Conservation (phyloP, 2,797 vertebrate species). For the Thalassophryne amazonica region DNA sequence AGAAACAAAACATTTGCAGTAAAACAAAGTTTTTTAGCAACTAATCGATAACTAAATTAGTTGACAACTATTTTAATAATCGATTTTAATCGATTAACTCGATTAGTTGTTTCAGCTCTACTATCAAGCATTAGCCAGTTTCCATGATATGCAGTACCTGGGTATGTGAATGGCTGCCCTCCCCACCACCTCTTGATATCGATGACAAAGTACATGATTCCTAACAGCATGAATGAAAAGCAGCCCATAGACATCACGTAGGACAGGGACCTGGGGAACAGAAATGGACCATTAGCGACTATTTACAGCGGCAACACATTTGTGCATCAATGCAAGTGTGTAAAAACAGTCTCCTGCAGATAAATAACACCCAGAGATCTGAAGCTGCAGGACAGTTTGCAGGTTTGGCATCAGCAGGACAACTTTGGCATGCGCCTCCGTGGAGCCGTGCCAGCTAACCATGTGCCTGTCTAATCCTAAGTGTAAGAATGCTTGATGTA, state of each 20-base stretch:
- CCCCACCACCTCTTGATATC: constrained; percentile 80
- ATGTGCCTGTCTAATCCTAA: constrained; percentile 74
- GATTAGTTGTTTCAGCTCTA: no score
- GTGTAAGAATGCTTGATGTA: constrained; percentile 78
- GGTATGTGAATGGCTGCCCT: constrained; percentile 80
- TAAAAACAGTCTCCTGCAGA: constrained; percentile 44
- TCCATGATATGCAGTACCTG: constrained; percentile 51
- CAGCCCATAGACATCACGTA: constrained; percentile 76
- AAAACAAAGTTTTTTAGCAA: no score
- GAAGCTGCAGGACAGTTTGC: constrained; percentile 36
- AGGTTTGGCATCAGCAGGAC: constrained; percentile 51
- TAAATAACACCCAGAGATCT: constrained; percentile 53
- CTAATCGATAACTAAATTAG: no score
- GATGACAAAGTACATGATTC: constrained; percentile 73
- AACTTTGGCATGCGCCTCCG: constrained; percentile 67
- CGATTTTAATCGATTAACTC: no score
- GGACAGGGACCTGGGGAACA: constrained; percentile 76
- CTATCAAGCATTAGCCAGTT: no score
- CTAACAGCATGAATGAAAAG: constrained; percentile 81
- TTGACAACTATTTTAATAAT: no score
- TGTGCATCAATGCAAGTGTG: constrained; percentile 24
- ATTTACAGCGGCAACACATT: constrained; percentile 15
- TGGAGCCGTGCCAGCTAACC: constrained; percentile 67
- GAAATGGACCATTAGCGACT: constrained; percentile 14
- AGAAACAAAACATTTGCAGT: no score